These are phyloP conservation scores for Drosophila setosimentum DNA, from an alignment of 2,888 invertebrate genomes.

Conservation along the genomic window DNA sequence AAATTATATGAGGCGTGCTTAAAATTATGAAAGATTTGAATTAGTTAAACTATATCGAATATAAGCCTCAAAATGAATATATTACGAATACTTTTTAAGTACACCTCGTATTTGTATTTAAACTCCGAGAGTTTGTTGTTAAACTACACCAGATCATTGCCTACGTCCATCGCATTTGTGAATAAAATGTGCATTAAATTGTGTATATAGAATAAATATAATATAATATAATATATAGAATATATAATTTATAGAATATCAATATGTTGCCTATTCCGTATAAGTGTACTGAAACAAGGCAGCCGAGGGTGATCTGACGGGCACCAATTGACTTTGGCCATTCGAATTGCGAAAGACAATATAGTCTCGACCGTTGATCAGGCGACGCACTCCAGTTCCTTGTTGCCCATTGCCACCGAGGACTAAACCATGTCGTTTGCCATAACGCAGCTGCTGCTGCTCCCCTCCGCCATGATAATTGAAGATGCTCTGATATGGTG, in stretches of 20 bases:
- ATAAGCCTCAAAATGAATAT: too few relatives aligned
- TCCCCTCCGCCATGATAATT: slow-evolving; percentile 46
- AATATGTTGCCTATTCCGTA: slow-evolving; percentile 70
- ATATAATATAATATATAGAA: neutral
- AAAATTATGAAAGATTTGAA: neutral
- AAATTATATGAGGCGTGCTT: neutral
- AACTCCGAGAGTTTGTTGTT: neutral
- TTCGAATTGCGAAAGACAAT: slow-evolving; percentile 88
- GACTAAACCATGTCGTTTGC: slow-evolving; percentile 58
- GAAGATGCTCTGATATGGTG: slow-evolving; percentile 87
- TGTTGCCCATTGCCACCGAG: slow-evolving; percentile 44
- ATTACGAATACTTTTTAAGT: neutral
- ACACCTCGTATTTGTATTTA: neutral
- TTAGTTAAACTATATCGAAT: neutral
- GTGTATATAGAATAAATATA: neutral
- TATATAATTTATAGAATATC: neutral
- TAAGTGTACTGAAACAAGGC: slow-evolving; percentile 89
- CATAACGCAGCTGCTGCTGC: slow-evolving; percentile 40
- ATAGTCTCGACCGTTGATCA: slow-evolving; percentile 92
- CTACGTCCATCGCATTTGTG: slow-evolving; percentile 48
- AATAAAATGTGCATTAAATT: slow-evolving; percentile 12
- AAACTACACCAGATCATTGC: slow-evolving; percentile 32
- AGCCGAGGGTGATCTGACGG: slow-evolving; percentile 91
- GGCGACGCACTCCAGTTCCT: slow-evolving; percentile 85
- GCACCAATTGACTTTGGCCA: slow-evolving; percentile 90